Percentiles rank a stretch among this genome's conserved stretches.
phyloP scores from a whole-genome alignment of 2,888 invertebrate genomes.

The Polydrusus tereticollis region DNA sequence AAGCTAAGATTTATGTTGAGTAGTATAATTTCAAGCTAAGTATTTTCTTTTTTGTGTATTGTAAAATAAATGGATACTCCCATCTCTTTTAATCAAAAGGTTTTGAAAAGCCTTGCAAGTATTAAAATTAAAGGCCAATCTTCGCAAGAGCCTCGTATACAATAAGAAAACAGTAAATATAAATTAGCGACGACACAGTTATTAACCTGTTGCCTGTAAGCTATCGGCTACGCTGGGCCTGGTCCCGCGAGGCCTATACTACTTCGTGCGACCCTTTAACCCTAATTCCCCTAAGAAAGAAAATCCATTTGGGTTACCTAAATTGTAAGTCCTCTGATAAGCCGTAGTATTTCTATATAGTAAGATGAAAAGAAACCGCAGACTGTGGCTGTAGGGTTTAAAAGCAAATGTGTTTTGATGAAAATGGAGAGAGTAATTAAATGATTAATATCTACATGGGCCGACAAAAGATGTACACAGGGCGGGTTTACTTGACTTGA shows the following conservation, averaged over 20 bases:
- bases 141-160: not conserved
- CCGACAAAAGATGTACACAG: too few relatives aligned
- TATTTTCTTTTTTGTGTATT: too few relatives aligned
- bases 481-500: too few relatives aligned
- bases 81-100: too few relatives aligned
- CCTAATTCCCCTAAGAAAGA: constrained; percentile 4
- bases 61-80: too few relatives aligned
- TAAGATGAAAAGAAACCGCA: constrained; percentile 5
- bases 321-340: constrained; percentile 11
- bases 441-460: too few relatives aligned
- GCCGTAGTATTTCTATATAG: constrained; percentile 3
- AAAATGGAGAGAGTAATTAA: not conserved
- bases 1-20: too few relatives aligned
- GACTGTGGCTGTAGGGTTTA: not conserved
- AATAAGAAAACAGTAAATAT: constrained; percentile 1
- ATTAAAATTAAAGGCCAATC: too few relatives aligned
- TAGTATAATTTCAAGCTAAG: too few relatives aligned
- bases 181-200: constrained; percentile 2
- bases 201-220: constrained; percentile 14
- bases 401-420: not conserved
- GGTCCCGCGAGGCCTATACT: constrained; percentile 2
- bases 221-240: not conserved
- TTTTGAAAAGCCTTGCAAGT: too few relatives aligned
- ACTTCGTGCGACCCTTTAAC: constrained; percentile 14
- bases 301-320: constrained; percentile 17